Percentiles rank a stretch among this genome's conserved stretches.
phyloP scores from a whole-genome alignment of 2,888 invertebrate genomes.

The Bibio marci region DNA sequence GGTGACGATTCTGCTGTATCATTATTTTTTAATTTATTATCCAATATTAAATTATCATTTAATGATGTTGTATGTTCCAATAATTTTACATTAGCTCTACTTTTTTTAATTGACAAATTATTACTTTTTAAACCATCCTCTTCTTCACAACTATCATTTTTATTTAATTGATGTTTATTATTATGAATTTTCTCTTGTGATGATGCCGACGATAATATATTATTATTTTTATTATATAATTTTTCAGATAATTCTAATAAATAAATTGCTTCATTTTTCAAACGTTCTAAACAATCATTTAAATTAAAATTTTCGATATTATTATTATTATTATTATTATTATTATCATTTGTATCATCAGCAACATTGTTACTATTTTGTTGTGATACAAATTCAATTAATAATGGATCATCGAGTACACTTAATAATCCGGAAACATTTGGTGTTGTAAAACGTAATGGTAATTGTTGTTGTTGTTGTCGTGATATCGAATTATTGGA shows the following conservation, averaged over 20 bases:
- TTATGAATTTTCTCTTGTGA: too few species aligned
- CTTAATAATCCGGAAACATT: slow-evolving; percentile 41
- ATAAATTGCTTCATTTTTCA: slow-evolving; percentile 52
- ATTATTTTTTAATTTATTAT: slow-evolving; percentile 7
- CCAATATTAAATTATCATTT: slow-evolving; percentile 19
- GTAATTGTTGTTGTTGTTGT: slow-evolving; percentile 11
- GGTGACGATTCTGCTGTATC: neutral
- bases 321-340: neutral
- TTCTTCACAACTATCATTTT: slow-evolving; percentile 15
- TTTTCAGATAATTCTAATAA: slow-evolving; percentile 42
- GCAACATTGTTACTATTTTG: slow-evolving; percentile 32
- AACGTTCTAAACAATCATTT: slow-evolving; percentile 44
- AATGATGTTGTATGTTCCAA: slow-evolving; percentile 22
- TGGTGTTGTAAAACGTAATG: slow-evolving; percentile 47
- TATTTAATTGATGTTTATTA: slow-evolving; percentile 13
- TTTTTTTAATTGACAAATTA: neutral
- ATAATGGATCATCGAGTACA: slow-evolving; percentile 41
- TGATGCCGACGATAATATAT: slow-evolving; percentile 3
- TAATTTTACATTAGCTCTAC: too few species aligned
- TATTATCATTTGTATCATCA: slow-evolving; percentile 31
- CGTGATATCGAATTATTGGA: slow-evolving; percentile 4
- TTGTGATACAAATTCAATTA: slow-evolving; percentile 36
- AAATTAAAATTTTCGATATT: slow-evolving; percentile 33
- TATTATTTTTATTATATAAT: slow-evolving; percentile 13
- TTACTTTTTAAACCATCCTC: slow-evolving; percentile 16